Conservation (phyloP, 2,888 invertebrate species). For the Aradus depressus region DNA sequence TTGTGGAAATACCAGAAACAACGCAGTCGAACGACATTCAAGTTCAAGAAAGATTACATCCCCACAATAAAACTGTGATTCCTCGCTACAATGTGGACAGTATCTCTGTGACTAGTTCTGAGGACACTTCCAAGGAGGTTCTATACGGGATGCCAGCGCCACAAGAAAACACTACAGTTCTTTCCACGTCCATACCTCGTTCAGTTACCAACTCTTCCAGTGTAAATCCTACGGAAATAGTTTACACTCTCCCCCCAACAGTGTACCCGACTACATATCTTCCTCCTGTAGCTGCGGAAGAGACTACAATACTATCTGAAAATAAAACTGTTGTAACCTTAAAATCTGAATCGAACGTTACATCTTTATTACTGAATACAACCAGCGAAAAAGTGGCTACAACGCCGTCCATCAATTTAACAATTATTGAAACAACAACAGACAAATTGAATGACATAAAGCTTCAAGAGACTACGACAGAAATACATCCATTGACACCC, state of each 20-base stretch:
- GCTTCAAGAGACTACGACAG: conserved; percentile 1
- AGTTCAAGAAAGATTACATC: conserved; percentile 11
- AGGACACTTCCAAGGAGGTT: background rate
- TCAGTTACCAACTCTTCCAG: background rate
- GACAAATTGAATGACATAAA: conserved; percentile 6
- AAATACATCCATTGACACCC: background rate
- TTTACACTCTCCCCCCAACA: no score
- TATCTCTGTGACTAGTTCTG: background rate
- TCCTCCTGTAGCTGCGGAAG: no score
- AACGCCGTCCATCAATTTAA: background rate
- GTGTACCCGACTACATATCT: no score
- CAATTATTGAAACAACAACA: conserved; percentile 3
- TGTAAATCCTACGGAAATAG: no score
- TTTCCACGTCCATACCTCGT: background rate
- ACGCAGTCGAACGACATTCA: conserved; percentile 12
- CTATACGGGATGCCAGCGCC: background rate
- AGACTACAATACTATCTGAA: no score
- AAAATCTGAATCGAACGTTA: no score
- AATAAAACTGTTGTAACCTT: no score
- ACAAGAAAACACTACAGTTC: background rate
- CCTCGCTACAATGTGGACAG: background rate
- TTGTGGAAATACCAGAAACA: conserved; percentile 7
- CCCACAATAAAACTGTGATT: conserved; percentile 6
- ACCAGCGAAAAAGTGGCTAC: conserved; percentile 10
- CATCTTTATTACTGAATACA: conserved; percentile 11